Evolutionary conservation across 2,113 vertebrate genomes (phyloP), one percentile per base, ranked within the genome.

Genomic region (Thalassarche chlororhynchos): DNA sequence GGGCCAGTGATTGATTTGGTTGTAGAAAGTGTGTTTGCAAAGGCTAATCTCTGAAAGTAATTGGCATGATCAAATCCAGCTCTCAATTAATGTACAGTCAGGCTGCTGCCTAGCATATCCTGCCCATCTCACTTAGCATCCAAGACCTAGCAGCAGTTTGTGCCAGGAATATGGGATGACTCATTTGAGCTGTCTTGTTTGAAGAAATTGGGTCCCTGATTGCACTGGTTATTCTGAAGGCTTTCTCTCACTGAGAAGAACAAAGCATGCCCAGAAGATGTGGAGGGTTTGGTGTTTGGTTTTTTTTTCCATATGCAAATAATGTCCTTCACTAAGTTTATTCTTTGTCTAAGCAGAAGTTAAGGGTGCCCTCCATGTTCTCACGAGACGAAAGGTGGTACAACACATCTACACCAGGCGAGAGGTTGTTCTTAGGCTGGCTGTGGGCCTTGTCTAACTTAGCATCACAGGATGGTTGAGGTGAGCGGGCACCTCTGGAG

Each of bases 161-260:
- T 94, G 96, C 90, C 84, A 86, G 80, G 90, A 96, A 91, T 93
- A 77, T 19, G 42, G 29, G 80, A 76, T 76, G 80, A 91, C 18
- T 94, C 90, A 80, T 84, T 49, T 86, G 87, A 95, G 84, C 66
- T 80, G 80, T 49, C 79, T 86, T 86, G 57, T 89, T 93, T 93
- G 80, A 93, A 84, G 84, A 91, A 89, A 80, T 60, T 2, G 1
- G 62, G 62, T 80, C 47, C 66, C 80, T 76, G 76, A 64, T 83
- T 91, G 61, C 75, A 16, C 42, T 58, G 61, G 75, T 62, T 91
- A n/a, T 82, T 94, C 87, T 86, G 66, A 75, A 84, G n/a, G 58
- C n/a, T 79, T 84, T 85, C 44, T 93, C 25, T 21, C 24, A 11
- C 66, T 46, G 57, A 85, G 70, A 79, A 79, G 61, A 88, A 34